Evolutionary conservation across 1,140 invertebrate genomes (phyloP), one percentile per base, ranked within the genome.

Genomic region (Bradysia coprophila): DNA sequence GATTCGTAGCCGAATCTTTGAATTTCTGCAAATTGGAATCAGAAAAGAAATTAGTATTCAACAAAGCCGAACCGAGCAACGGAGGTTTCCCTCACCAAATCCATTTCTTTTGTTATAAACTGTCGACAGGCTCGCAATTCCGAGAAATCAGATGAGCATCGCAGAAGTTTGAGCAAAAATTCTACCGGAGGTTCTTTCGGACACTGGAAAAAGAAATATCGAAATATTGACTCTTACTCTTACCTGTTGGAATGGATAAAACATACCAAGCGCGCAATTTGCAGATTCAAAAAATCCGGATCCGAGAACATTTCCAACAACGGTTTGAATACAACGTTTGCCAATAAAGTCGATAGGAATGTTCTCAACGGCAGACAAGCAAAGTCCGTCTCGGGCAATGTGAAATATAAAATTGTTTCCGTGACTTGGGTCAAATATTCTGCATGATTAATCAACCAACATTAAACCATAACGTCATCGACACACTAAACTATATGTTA

Each of bases 261-360:
- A 44, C 76, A 76, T 64, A 92, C 86, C 69, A 87, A 72, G 81
- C 84, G 88, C 54, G 93, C 76, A 56, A 92, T 81, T 41, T 76
- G 73, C 65, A 89, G 82, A 69, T 95, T 95, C 48, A 96, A 81
- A 60, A 89, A 93, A 71, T 94, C 88, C 43, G 92, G 90, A 66
- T 95, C 88, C 21, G 86, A 86, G 38, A 94, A 63, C 50, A 87
- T 65, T 56, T 81, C 69, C 32, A 95, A 67, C 4, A 89, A 61
- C 4, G 89, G 86, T 47, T 75, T 65, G 43, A 94, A 73, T 34
- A 94, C 72, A 48, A 75, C 71, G 51, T 83, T 78, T 18, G 82
- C 74, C 50, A 92, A 68, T 34, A 95, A 22, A 15, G 66, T 69
- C 59, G 92, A 87, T 55, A 86, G 69, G 40, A 91, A 69, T 52